These are phyloP conservation scores for Hydrotaea cyrtoneurina DNA, from an alignment of 2,888 invertebrate genomes.

Conservation along the genomic window DNA sequence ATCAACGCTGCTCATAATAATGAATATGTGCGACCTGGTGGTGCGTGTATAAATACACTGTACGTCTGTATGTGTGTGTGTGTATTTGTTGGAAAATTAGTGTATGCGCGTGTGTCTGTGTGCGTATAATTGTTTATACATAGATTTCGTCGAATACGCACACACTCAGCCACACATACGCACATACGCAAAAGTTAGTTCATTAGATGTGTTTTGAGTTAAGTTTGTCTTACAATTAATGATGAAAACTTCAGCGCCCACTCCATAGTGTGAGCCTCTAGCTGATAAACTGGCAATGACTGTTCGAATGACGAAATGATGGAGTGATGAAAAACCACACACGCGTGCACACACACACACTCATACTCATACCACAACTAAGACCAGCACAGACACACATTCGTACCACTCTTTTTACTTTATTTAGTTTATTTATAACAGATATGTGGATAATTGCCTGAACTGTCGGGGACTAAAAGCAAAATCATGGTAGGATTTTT, in stretches of 20 bases:
- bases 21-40: background rate
- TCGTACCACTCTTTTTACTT: too few species aligned
- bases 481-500: too few species aligned
- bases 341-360: background rate
- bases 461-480: background rate
- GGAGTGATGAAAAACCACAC: background rate
- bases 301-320: background rate
- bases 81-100: conserved; percentile 6
- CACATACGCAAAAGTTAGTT: background rate
- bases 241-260: background rate
- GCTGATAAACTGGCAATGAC: conserved; percentile 10
- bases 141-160: conserved; percentile 13
- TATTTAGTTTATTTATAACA: background rate
- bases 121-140: background rate
- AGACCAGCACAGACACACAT: background rate
- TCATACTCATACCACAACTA: background rate
- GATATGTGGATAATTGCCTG: background rate
- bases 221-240: conserved; percentile 33
- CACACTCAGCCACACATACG: background rate
- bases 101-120: background rate
- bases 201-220: conserved; percentile 21
- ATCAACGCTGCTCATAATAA: conserved; percentile 5
- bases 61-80: too few species aligned
- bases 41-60: background rate
- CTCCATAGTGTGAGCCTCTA: too few species aligned